Percentiles rank a stretch among this genome's conserved stretches.
Conservation (phyloP, 2,113 vertebrate species). For the Edolisoma coerulescens region DNA sequence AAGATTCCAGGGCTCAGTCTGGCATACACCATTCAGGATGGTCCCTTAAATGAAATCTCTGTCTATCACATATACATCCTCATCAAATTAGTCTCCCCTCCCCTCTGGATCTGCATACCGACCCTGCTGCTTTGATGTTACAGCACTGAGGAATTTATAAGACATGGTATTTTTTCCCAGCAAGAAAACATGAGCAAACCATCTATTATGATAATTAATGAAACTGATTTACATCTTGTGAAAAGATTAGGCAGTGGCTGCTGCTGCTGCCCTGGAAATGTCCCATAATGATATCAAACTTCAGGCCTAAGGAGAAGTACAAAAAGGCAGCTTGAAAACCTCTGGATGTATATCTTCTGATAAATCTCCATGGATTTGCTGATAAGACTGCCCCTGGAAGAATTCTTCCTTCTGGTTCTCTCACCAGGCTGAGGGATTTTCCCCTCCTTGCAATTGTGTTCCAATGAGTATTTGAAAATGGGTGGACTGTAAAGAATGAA, state of each 20-base stretch:
- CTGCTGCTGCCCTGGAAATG: slow-evolving; percentile 20
- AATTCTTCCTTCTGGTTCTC: slow-evolving; percentile 18
- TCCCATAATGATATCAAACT: slow-evolving; percentile 47
- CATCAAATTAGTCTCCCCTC: slow-evolving; percentile 50
- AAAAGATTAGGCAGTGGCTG: slow-evolving; percentile 29
- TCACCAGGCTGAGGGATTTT: background rate
- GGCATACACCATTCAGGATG: background rate
- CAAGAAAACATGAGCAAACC: slow-evolving; percentile 53
- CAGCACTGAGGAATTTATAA: slow-evolving; percentile 52
- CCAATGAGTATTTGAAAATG: background rate
- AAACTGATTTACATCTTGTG: slow-evolving; percentile 65
- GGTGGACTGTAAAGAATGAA: background rate
- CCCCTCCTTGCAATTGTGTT: background rate
- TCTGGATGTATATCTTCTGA: slow-evolving; percentile 39
- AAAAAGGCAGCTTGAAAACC: slow-evolving; percentile 37
- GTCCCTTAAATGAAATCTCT: slow-evolving; percentile 23
- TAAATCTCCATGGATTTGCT: slow-evolving; percentile 38
- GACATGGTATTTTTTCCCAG: slow-evolving; percentile 57
- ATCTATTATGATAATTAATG: slow-evolving; percentile 69
- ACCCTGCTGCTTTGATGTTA: slow-evolving; percentile 61
- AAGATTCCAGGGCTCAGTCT: background rate
- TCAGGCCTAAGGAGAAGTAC: slow-evolving; percentile 49
- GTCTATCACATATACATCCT: slow-evolving; percentile 16
- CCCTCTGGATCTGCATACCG: background rate
- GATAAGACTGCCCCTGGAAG: slow-evolving; percentile 33